Percentiles rank a stretch among this genome's conserved stretches.
Conservation (phyloP, 2,113 vertebrate species). For the Puntigrus tetrazona region DNA sequence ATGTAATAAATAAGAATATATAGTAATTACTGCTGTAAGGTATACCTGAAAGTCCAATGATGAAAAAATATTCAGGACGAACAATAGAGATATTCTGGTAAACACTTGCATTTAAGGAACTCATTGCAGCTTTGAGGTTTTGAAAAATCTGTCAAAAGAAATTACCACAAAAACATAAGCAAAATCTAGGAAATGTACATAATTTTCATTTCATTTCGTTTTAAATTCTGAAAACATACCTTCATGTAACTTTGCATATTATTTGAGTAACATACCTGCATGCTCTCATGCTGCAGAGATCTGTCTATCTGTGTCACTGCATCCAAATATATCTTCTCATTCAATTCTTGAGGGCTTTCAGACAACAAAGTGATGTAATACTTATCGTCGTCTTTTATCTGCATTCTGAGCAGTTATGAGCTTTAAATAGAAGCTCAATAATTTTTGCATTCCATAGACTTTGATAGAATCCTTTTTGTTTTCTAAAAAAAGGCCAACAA, state of each 20-base stretch:
- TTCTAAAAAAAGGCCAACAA: too few species aligned
- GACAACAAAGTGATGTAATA: not conserved
- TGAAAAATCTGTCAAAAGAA: not conserved
- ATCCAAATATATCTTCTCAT: not conserved
- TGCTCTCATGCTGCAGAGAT: not conserved
- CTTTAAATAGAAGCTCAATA: too few species aligned
- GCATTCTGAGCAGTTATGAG: too few species aligned
- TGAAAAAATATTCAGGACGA: constrained; percentile 48
- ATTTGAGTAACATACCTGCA: not conserved
- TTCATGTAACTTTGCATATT: not conserved
- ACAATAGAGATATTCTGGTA: constrained; percentile 42
- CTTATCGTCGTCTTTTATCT: too few species aligned
- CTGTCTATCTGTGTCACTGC: not conserved
- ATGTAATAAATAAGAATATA: constrained; percentile 50
- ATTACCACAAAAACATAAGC: not conserved
- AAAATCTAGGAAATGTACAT: not conserved
- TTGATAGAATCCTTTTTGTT: too few species aligned
- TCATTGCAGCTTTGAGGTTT: not conserved
- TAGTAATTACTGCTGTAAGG: constrained; percentile 31
- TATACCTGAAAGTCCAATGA: constrained; percentile 47
- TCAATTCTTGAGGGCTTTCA: not conserved
- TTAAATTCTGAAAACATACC: not conserved
- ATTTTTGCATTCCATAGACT: too few species aligned
- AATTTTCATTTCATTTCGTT: not conserved
- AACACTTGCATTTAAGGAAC: not conserved